Percentiles rank a stretch among this genome's conserved stretches.
These are phyloP conservation scores for Callospermophilus lateralis DNA, from an alignment of 2,113 vertebrate genomes.

Conservation along the genomic window DNA sequence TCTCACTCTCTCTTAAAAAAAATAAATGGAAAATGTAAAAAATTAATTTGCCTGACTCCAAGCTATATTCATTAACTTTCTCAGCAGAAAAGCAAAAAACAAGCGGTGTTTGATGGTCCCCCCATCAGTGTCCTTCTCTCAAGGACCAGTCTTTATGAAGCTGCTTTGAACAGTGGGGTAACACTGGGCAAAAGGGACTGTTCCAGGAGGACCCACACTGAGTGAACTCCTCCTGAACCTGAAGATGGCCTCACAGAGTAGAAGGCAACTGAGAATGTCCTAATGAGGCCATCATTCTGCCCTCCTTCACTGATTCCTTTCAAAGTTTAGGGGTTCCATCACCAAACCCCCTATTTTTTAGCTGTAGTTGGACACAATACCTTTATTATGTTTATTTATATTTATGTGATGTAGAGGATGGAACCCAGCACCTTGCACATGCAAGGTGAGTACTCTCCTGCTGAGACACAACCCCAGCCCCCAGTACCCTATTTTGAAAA, in stretches of 20 bases:
- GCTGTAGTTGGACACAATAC: too few relatives aligned
- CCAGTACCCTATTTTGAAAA: neutral
- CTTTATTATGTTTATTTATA: too few relatives aligned
- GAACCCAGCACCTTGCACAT: too few relatives aligned
- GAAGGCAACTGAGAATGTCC: neutral
- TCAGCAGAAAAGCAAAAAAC: neutral
- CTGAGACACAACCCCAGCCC: too few relatives aligned
- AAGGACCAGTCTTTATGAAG: neutral
- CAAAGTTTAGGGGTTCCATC: neutral
- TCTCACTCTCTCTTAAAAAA: too few relatives aligned
- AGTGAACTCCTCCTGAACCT: neutral
- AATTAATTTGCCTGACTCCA: slow-evolving; percentile 29
- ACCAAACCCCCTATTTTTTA: neutral
- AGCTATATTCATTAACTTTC: slow-evolving; percentile 53
- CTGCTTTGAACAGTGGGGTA: neutral
- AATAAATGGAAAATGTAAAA: slow-evolving; percentile 54
- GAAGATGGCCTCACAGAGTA: neutral
- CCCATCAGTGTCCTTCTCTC: neutral
- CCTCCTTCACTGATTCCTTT: neutral
- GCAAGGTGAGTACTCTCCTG: too few relatives aligned
- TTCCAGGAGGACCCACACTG: neutral
- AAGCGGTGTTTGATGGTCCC: neutral
- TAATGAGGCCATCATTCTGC: neutral
- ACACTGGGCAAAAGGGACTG: neutral
- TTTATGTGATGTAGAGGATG: too few relatives aligned